Evolutionary conservation across 2,888 invertebrate genomes (phyloP).

Genomic region (Molorchus minor): DNA sequence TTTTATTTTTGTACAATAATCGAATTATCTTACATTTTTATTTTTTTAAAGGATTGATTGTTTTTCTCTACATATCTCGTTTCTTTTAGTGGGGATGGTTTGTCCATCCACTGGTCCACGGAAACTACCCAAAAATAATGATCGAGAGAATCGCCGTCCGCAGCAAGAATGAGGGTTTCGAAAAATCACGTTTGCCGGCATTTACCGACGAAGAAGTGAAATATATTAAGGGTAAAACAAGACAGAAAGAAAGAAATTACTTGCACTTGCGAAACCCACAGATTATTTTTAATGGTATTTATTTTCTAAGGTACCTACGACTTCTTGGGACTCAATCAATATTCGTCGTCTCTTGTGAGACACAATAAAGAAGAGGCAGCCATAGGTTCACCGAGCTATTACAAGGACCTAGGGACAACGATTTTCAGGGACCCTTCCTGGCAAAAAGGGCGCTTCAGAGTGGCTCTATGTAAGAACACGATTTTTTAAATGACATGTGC

Average conservation of each 20-base stretch:
- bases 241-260: too few species aligned
- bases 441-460: constrained; percentile 22
- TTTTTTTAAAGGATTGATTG: too few species aligned
- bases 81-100: constrained; percentile 41
- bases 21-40: too few species aligned
- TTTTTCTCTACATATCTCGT: neutral
- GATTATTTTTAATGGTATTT: neutral
- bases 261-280: too few species aligned
- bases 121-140: constrained; percentile 75
- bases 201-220: constrained; percentile 70
- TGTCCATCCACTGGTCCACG: constrained; percentile 69
- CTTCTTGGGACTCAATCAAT: constrained; percentile 79
- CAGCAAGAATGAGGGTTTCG: constrained; percentile 69
- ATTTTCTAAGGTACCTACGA: constrained; percentile 68
- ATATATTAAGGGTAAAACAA: constrained; percentile 62
- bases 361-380: constrained; percentile 12
- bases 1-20: too few species aligned
- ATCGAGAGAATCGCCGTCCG: constrained; percentile 66
- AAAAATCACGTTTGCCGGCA: constrained; percentile 69
- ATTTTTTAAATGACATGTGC: too few species aligned
- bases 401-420: constrained; percentile 47
- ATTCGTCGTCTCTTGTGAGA: constrained; percentile 68
- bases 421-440: constrained; percentile 56
- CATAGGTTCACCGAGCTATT: constrained; percentile 12
- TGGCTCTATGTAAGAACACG: constrained; percentile 37